Base-by-base conservation (phyloP, 2,113 vertebrate genomes). In the Tichodroma muraria region DNA sequence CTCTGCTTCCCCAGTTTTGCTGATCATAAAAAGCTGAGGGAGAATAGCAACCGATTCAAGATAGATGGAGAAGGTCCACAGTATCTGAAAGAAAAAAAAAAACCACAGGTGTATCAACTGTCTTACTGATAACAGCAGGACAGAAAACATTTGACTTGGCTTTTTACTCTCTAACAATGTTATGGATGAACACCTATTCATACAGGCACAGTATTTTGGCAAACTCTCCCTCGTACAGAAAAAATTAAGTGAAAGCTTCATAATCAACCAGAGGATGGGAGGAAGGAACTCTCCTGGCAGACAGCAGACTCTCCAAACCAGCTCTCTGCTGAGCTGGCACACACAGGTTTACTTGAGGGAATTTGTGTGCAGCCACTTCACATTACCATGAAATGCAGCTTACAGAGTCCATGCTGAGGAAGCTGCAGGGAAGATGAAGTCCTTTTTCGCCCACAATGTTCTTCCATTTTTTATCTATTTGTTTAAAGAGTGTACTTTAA, bases 41-140 rank as follows among this genome's bases (percentile, higher is more conserved):
- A 99, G 98, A 97, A 99, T 99, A 83, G 99, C 98, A 96, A 99
- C 99, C 0, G 99, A 99, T 94, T 99, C 99, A 87, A 99, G 96
- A 94, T 99, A 99, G 97, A 99, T 99, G 87, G 99, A 99, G 97
- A 99, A 99, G 17, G 99, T 99, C 99, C 99, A 99, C 73, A 99
- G 95, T 95, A 99, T 99, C 99, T 99, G 92, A 27, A 91, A 93
- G 52, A 31, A 24, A 52, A 66, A 44, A 52, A 15, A 66, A 44
- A 52, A 15, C 5, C 9, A 49, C 9, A 70, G 19, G 6, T 49
- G 8, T 8, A 15, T 40, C 47, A 79, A 9, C 27, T 31, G n/a
- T 12, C 50, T 35, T 25, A 75, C 13, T 45, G 52, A 5, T 22
- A 38, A 63, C 12, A 73, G 57, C 18, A 78, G 44, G 59, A 44